Conservation (phyloP, 2,888 invertebrate species). For the Carterocephalus palaemon region DNA sequence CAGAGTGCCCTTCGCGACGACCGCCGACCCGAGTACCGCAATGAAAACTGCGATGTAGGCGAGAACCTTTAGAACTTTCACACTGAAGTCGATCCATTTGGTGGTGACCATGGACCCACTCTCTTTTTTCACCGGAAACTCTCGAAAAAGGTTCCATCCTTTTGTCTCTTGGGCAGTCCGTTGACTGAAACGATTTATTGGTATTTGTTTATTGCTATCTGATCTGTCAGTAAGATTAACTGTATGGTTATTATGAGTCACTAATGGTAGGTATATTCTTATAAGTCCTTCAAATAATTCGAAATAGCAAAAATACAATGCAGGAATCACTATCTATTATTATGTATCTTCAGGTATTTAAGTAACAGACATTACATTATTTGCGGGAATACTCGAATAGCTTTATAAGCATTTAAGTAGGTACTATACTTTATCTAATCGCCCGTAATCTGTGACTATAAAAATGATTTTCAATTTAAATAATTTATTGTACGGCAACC, state of each 20-base stretch:
- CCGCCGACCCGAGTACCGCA: slow-evolving; percentile 82
- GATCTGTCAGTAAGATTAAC: background rate
- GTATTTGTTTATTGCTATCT: slow-evolving; percentile 8
- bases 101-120: slow-evolving; percentile 83
- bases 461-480: background rate
- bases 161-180: slow-evolving; percentile 77
- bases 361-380: too few species aligned
- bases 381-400: too few species aligned
- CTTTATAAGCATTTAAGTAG: too few species aligned
- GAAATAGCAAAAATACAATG: too few species aligned
- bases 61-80: slow-evolving; percentile 82
- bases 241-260: background rate
- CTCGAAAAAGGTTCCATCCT: slow-evolving; percentile 90
- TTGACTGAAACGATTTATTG: slow-evolving; percentile 60
- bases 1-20: slow-evolving; percentile 85
- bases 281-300: too few species aligned
- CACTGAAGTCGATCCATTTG: slow-evolving; percentile 79
- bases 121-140: slow-evolving; percentile 82
- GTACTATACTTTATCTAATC: slow-evolving; percentile 1
- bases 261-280: too few species aligned
- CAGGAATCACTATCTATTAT: too few species aligned
- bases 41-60: slow-evolving; percentile 84
- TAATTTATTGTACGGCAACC: slow-evolving; percentile 10
- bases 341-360: too few species aligned
- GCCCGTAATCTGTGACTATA: background rate